Base-by-base conservation (phyloP, 1,140 invertebrate genomes). In the Drosophila pallidifrons region DNA sequence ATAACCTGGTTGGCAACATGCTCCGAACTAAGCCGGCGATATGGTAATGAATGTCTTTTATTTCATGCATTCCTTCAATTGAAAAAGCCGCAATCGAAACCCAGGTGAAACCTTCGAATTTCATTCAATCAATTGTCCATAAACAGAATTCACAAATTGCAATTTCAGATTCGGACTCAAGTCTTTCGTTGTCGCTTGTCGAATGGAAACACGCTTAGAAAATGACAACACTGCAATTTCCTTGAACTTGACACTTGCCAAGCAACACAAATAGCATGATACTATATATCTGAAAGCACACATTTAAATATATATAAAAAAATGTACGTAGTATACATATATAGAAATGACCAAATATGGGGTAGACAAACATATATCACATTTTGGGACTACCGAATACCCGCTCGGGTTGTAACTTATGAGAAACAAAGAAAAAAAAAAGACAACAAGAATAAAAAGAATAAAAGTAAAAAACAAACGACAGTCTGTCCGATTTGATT, bases 241-340 rank as follows among this genome's bases (percentile, higher is more conserved):
- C 86, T 80, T 90, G 86, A 90, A 90, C 86, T 90, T 90, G 86
- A 90, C 86, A 90, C 85, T 89, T 66, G 68, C 67, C 76, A 58
- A 68, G 73, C 60, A 51, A 74, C 57, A 73, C 43, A 57, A 38
- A 74, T 51, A 41, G 41, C 35, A 55, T 60, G 59, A 63, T 47
- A 47, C 20, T 45, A 45, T 43, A 25, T 25, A 25, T 25, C 20
- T 25, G 20, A 25, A 25, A 25, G 11, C 41, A 10, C 41, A 43
- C 41, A 43, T 61, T 79, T 52, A 64, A 20, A 68, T 63, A 69
- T 64, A 74, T 55, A 3, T 3, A 20, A 20, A 72, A 20, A 73
- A 38, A 7, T 38, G 35, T 8, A 38, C 35, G 35, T 38, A 38
- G 49, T 59, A 47, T 45, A 49, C 51, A 57, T 45, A 47, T 46